Base-by-base conservation (phyloP, 2,797 vertebrate genomes). In the Simalia tracyae region DNA sequence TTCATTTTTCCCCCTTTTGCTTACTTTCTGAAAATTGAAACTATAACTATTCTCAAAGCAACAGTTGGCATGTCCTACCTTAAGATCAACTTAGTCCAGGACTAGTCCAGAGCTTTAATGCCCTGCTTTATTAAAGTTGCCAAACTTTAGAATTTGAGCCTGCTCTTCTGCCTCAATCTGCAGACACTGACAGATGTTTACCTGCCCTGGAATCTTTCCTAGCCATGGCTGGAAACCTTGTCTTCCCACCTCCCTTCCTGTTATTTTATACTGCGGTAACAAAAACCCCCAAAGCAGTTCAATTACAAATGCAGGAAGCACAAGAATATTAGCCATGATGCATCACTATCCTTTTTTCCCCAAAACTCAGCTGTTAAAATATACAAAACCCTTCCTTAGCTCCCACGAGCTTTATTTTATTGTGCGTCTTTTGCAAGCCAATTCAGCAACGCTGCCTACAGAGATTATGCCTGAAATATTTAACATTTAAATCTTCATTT, bases 401-500 rank as follows among this genome's bases (percentile, higher is more conserved):
- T 6, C 24, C 84, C 54, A 17, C 14, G 60, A 42, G 57, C 15
- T 81, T 42, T 36, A 76, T 54, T 90, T 87, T 68, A 63, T 81
- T 81, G 86, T 90, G 26, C 1, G 4, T 76, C 66, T 90, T 28
- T 87, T 87, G 46, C 31, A 63, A 60, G 28, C 56, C 86, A 63
- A 72, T 87, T 87, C 46, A n/a, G 84, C 84, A 64, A 81, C 22
- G 10, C 92, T 90, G 59, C 89, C 84, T 68, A 92, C n/a, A 42
- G 84, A 92, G 84, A 90, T 81, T 36, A 87, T 42, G 84, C 84
- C 61, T 92, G 88, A 92, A 92, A 92, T 92, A 92, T 92, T 92
- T 92, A 92, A 92, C 88, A 92, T 92, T 90, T 92, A 92, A 90
- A 90, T 90, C 92, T 89, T 87, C 84, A 60, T 90, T 92, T 92